Conservation (phyloP, 2,797 vertebrate genomes). For the Bradypodion pumilum region DNA sequence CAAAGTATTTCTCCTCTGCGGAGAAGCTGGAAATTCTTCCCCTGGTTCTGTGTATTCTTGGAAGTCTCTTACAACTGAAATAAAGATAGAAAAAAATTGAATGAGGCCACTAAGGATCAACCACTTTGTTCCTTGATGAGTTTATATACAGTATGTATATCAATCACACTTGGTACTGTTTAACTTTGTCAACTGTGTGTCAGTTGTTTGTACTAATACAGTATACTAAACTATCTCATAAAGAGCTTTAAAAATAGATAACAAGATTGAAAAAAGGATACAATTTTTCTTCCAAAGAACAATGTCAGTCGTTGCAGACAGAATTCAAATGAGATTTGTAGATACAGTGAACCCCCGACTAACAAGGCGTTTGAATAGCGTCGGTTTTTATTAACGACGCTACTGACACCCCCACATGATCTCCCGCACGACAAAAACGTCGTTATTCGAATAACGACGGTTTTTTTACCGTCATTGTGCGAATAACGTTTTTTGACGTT, state of each 20-base stretch:
- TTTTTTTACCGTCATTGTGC: too few relatives aligned
- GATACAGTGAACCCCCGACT: too few relatives aligned
- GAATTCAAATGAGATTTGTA: background rate
- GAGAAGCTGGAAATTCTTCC: slow-evolving; percentile 88
- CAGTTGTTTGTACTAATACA: slow-evolving; percentile 16
- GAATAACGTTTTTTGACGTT: too few relatives aligned
- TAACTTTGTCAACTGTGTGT: background rate
- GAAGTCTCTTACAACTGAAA: slow-evolving; percentile 94
- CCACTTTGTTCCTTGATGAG: background rate
- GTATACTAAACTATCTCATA: background rate
- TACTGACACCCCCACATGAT: too few relatives aligned
- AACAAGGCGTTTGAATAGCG: too few relatives aligned
- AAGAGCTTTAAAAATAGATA: background rate
- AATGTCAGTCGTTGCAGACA: background rate
- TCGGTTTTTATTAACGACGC: too few relatives aligned
- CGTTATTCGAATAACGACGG: too few relatives aligned
- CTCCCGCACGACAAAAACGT: too few relatives aligned
- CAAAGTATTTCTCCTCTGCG: slow-evolving; percentile 88
- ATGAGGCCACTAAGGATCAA: background rate
- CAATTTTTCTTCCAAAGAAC: background rate
- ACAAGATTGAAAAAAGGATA: background rate
- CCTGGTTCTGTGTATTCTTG: slow-evolving; percentile 97
- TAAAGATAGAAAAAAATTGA: slow-evolving; percentile 55
- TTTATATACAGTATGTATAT: background rate
- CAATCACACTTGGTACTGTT: background rate